A percentile compares a stretch with the other conserved stretches of the same genome.
These are phyloP conservation scores for Hemicrepidius hirtus DNA, from an alignment of 2,888 invertebrate species.

Conservation along the genomic window DNA sequence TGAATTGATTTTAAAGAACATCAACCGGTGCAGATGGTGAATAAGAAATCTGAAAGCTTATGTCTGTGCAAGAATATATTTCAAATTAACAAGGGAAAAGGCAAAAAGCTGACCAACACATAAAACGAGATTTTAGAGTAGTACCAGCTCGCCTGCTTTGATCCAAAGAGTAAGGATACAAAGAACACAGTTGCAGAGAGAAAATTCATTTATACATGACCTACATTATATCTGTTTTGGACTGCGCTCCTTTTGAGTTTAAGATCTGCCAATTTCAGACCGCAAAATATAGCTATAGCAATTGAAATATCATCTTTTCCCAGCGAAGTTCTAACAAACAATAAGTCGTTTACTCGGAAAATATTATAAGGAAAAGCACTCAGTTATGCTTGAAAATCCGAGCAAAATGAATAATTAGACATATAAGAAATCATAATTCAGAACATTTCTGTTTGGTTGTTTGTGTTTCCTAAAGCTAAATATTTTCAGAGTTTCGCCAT, in stretches of 20 bases:
- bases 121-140: background rate
- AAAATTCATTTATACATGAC: conserved; percentile 30
- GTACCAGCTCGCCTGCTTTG: background rate
- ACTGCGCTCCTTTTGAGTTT: conserved; percentile 10
- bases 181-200: conserved; percentile 17
- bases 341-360: too few relatives aligned
- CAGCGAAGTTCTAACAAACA: too few relatives aligned
- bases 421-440: too few relatives aligned
- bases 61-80: background rate
- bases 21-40: background rate
- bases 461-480: too few relatives aligned
- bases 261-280: conserved; percentile 25
- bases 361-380: too few relatives aligned
- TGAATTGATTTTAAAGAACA: background rate
- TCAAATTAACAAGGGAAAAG: background rate
- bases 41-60: background rate
- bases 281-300: background rate
- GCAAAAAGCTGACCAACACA: background rate
- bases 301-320: background rate
- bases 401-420: too few relatives aligned
- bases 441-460: too few relatives aligned
- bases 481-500: too few relatives aligned
- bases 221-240: conserved; percentile 17
- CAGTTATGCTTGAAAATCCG: too few relatives aligned
- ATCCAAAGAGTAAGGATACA: conserved; percentile 1